Evolutionary conservation across 2,888 invertebrate genomes (phyloP).

Genomic region (Amitus sp.): DNA sequence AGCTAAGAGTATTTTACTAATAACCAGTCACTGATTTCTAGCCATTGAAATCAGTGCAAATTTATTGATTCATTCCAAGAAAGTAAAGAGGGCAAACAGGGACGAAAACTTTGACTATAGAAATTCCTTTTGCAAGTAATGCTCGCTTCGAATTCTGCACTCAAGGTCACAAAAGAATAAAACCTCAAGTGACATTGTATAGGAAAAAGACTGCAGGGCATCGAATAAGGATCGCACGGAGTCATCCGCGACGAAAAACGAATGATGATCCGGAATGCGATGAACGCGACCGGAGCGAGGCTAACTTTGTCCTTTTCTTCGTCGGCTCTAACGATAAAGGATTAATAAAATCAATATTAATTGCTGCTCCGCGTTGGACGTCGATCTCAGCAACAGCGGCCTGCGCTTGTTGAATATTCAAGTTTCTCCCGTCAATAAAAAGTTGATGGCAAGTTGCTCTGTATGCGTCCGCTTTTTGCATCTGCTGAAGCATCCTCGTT

Average conservation of each 20-base stretch:
- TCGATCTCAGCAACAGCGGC: slow-evolving; percentile 26
- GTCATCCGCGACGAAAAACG: slow-evolving; percentile 28
- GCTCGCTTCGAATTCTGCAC: no score
- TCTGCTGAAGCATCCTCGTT: slow-evolving; percentile 7
- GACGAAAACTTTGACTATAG: no score
- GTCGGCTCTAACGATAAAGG: slow-evolving; percentile 44
- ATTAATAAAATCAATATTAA: slow-evolving; percentile 64
- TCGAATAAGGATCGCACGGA: slow-evolving; percentile 24
- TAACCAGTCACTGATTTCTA: no score
- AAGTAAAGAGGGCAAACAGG: no score
- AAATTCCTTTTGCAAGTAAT: no score
- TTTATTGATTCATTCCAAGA: no score
- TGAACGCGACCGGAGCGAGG: slow-evolving; percentile 26
- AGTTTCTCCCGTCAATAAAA: slow-evolving; percentile 50
- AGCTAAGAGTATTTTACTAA: no score
- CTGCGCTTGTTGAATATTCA: slow-evolving; percentile 60
- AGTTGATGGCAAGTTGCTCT: slow-evolving; percentile 54
- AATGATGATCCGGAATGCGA: slow-evolving; percentile 29
- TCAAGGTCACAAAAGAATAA: no score
- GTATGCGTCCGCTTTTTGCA: slow-evolving; percentile 53
- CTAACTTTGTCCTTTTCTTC: slow-evolving; percentile 15
- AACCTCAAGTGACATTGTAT: no score
- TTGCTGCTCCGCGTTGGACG: slow-evolving; percentile 51
- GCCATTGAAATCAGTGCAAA: no score
- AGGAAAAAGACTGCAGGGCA: neutral